phyloP scores from a whole-genome alignment of 1,140 invertebrate species.

The Diorhabda carinulata region DNA sequence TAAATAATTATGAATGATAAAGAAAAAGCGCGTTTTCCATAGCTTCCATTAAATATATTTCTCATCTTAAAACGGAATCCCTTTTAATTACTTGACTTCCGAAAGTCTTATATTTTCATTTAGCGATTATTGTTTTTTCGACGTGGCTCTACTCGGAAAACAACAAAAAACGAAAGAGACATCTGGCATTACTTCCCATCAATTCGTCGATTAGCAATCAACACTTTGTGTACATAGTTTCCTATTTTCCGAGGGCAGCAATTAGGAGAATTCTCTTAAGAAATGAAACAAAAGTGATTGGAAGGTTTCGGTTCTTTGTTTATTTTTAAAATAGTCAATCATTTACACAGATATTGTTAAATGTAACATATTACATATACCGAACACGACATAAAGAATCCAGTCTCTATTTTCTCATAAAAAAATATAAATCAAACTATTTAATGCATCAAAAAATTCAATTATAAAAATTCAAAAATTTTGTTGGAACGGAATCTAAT shows the following conservation, averaged over 20 bases:
- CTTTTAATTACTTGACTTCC: constrained; percentile 21
- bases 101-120: constrained; percentile 14
- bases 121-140: constrained; percentile 8
- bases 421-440: too few relatives aligned
- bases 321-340: too few relatives aligned
- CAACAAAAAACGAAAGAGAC: constrained; percentile 15
- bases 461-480: too few relatives aligned
- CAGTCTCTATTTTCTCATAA: too few relatives aligned
- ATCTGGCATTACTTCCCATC: constrained; percentile 19
- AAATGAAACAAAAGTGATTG: constrained; percentile 24
- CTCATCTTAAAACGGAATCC: constrained; percentile 1
- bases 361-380: too few relatives aligned
- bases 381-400: too few relatives aligned
- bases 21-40: neutral
- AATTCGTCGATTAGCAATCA: constrained; percentile 32
- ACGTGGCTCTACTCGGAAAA: neutral
- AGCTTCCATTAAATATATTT: neutral
- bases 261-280: constrained; percentile 23
- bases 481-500: too few relatives aligned
- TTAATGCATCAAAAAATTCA: too few relatives aligned
- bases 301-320: too few relatives aligned
- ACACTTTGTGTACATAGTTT: constrained; percentile 26
- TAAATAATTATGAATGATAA: too few relatives aligned
- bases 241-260: constrained; percentile 20
- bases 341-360: too few relatives aligned